Conservation (phyloP, 2,113 vertebrate species). For the Acinonyx jubatus region DNA sequence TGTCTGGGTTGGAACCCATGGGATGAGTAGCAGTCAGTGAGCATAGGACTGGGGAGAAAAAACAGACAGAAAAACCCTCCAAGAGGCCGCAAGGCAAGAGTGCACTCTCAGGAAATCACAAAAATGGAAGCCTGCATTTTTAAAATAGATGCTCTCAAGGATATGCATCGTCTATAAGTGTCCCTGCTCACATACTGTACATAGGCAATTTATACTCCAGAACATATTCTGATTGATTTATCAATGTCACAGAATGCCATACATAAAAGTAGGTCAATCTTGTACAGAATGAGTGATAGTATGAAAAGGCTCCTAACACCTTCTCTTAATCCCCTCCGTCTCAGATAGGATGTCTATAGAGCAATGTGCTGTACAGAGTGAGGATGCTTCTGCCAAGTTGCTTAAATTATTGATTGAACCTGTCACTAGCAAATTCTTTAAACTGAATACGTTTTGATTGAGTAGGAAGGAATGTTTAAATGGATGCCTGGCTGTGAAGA, state of each 20-base stretch:
- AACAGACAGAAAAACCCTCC: not conserved
- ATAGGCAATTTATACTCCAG: not conserved
- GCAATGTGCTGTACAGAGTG: not conserved
- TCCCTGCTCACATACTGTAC: not conserved
- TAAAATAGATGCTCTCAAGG: not conserved
- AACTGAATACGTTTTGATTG: slow-evolving; percentile 33
- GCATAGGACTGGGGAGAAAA: not conserved
- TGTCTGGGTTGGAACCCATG: not conserved
- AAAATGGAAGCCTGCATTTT: not conserved
- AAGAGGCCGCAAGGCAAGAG: not conserved
- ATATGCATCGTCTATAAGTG: not conserved
- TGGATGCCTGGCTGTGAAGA: not conserved
- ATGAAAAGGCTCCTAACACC: not conserved
- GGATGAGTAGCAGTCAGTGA: not conserved
- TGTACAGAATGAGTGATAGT: not conserved
- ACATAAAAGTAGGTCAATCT: slow-evolving; percentile 13
- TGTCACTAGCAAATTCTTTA: slow-evolving; percentile 10
- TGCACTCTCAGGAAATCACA: not conserved
- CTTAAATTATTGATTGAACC: slow-evolving; percentile 30
- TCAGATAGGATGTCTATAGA: not conserved
- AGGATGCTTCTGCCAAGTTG: not conserved
- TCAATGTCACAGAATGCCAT: not conserved
- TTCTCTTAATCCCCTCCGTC: not conserved
- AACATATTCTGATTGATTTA: not conserved
- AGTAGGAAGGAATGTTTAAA: slow-evolving; percentile 45